Evolutionary conservation across 2,113 vertebrate species (phyloP).

Genomic region (Phyllostomus discolor): DNA sequence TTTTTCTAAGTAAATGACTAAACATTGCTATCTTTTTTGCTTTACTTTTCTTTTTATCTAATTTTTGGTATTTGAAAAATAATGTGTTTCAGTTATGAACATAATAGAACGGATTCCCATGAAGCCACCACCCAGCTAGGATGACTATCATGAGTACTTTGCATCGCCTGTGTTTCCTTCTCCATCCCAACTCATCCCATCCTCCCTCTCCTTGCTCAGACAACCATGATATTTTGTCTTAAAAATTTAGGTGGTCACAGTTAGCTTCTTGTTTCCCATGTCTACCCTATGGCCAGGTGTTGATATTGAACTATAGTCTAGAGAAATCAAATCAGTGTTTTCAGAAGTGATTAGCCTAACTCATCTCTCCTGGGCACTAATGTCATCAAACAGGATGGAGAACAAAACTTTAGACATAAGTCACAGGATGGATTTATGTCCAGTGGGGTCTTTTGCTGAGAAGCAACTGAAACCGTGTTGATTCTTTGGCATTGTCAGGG

Average conservation of each 20-base stretch:
- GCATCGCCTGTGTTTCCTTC: neutral
- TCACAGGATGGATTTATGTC: neutral
- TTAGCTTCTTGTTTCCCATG: neutral
- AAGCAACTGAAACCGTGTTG: neutral
- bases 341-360: neutral
- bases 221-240: neutral
- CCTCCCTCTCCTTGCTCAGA: neutral
- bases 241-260: neutral
- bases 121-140: neutral
- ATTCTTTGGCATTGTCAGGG: neutral
- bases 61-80: neutral
- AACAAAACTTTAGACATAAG: neutral
- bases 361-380: neutral
- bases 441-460: neutral
- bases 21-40: neutral
- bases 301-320: neutral
- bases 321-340: neutral
- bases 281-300: neutral
- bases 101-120: too few species aligned
- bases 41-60: neutral
- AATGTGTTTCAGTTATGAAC: neutral
- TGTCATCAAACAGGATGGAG: neutral
- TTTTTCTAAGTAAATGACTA: neutral
- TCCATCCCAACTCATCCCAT: neutral
- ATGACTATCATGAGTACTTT: neutral